These are phyloP conservation scores for Eurystomus gularis DNA, from an alignment of 2,113 vertebrate genomes.

Conservation along the genomic window DNA sequence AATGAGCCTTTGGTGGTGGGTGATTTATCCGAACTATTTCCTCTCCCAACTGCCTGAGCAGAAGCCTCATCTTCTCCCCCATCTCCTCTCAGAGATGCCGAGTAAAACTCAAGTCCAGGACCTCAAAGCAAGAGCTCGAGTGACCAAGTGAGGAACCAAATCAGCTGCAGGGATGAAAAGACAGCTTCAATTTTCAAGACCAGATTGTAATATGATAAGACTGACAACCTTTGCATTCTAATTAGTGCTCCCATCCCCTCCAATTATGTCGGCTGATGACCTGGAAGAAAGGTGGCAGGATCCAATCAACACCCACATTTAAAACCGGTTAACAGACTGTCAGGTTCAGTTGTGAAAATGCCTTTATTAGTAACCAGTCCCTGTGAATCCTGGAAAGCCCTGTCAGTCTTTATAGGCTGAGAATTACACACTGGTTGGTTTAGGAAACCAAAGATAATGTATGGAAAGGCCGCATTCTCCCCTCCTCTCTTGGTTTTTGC, in stretches of 20 bases:
- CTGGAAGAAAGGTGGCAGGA: background rate
- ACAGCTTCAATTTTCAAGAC: background rate
- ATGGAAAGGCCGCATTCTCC: background rate
- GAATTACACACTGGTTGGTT: background rate
- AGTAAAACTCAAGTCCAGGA: background rate
- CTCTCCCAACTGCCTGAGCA: background rate
- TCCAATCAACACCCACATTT: background rate
- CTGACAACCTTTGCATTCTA: background rate
- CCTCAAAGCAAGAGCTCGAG: background rate
- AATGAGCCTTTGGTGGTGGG: conserved; percentile 5
- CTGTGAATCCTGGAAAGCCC: background rate
- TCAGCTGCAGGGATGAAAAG: background rate
- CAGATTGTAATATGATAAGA: background rate
- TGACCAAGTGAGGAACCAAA: background rate
- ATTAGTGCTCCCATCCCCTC: background rate
- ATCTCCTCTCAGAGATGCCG: background rate
- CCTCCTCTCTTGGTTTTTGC: background rate
- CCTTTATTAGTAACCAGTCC: background rate
- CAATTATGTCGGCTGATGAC: background rate
- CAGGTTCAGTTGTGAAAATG: background rate
- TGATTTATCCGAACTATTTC: conserved; percentile 28
- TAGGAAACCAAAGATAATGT: background rate
- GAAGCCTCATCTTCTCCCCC: background rate
- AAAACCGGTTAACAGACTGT: background rate
- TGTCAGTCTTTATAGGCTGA: background rate